These are phyloP conservation scores for Anoplolepis gracilipes DNA, from an alignment of 1,140 invertebrate genomes.

Conservation along the genomic window DNA sequence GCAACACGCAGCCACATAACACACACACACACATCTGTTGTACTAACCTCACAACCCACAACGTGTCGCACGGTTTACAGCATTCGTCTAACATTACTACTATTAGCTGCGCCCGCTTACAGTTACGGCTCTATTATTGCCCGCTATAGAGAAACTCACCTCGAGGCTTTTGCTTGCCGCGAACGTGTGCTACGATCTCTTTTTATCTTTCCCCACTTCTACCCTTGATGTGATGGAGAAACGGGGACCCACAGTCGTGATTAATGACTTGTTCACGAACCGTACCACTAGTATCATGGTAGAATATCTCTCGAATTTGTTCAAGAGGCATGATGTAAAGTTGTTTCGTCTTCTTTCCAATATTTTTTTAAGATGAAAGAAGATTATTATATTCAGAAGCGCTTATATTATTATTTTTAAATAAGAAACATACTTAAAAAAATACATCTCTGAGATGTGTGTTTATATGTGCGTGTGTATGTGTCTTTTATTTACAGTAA, in stretches of 20 bases:
- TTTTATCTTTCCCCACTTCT: slow-evolving; percentile 60
- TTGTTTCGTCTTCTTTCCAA: not conserved
- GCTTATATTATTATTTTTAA: not conserved
- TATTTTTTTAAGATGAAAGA: not conserved
- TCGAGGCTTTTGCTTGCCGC: slow-evolving; percentile 67
- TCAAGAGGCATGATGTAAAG: slow-evolving; percentile 51
- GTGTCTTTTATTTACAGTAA: not conserved
- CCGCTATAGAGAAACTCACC: slow-evolving; percentile 70
- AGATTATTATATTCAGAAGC: not conserved
- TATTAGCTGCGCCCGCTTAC: slow-evolving; percentile 80
- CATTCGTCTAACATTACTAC: slow-evolving; percentile 80
- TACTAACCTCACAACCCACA: slow-evolving; percentile 8
- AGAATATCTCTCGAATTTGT: slow-evolving; percentile 70
- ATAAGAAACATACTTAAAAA: not conserved
- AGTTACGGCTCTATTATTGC: slow-evolving; percentile 81
- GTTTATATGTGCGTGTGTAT: too few species aligned
- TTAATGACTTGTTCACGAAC: slow-evolving; percentile 80
- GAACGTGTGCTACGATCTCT: slow-evolving; percentile 65
- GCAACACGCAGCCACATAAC: not conserved
- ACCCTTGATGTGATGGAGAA: slow-evolving; percentile 68
- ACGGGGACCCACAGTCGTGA: slow-evolving; percentile 77
- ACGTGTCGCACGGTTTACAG: slow-evolving; percentile 35
- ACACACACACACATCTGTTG: not conserved
- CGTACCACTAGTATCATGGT: slow-evolving; percentile 63
- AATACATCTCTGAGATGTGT: not conserved